Conservation (phyloP, 2,797 vertebrate genomes). For the Pseudocheirus occidentalis region DNA sequence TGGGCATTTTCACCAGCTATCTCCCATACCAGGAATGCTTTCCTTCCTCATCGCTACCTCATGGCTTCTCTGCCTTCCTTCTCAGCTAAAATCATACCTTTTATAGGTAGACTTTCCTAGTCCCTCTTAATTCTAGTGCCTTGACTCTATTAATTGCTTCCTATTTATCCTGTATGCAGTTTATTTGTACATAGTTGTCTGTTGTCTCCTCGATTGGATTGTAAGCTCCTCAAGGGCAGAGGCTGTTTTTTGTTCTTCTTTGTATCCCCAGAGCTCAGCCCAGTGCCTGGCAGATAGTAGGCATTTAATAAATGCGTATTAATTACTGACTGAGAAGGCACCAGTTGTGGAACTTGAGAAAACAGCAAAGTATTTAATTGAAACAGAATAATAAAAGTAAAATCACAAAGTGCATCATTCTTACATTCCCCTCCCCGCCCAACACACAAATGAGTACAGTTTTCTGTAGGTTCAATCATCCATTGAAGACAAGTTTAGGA, state of each 20-base stretch:
- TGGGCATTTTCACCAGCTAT: neutral
- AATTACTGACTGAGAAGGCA: neutral
- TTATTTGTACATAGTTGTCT: neutral
- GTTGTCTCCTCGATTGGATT: neutral
- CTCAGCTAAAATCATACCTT: neutral
- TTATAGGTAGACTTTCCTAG: neutral
- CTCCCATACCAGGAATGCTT: neutral
- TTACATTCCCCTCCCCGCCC: neutral
- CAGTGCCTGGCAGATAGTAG: neutral
- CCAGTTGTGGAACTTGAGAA: neutral
- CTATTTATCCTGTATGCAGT: neutral
- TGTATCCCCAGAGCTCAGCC: neutral
- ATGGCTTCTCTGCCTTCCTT: neutral
- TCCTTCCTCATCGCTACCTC: neutral
- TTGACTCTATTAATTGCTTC: neutral
- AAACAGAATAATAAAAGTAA: neutral
- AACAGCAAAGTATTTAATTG: neutral
- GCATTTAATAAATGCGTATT: neutral
- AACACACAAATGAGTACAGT: neutral
- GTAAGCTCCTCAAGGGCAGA: neutral
- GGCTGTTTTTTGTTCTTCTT: neutral
- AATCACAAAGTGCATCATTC: neutral
- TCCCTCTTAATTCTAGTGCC: neutral
- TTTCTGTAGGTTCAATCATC: neutral
- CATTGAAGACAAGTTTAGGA: neutral